Percentiles rank a stretch among this genome's conserved stretches.
Evolutionary conservation across 2,888 invertebrate species (phyloP).

Genomic region (Trilocha varians): DNA sequence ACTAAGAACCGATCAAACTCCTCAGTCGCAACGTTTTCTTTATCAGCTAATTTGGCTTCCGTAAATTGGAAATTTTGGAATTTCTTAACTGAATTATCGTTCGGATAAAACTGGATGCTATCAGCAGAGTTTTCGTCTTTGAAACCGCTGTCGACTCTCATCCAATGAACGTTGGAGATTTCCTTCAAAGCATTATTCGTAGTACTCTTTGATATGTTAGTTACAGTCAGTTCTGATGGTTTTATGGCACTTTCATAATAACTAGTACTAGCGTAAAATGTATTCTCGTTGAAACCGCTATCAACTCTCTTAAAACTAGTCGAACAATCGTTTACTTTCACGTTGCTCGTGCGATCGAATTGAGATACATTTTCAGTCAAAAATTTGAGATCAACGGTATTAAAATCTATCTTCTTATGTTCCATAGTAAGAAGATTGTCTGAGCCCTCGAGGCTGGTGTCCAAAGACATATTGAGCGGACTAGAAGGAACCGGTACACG

Average conservation of each 20-base stretch:
- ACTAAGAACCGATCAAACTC: constrained; percentile 42
- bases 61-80: constrained; percentile 33
- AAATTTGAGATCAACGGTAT: constrained; percentile 61
- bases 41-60: constrained; percentile 41
- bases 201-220: constrained; percentile 33
- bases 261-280: constrained; percentile 57
- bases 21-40: constrained; percentile 44
- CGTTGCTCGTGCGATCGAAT: constrained; percentile 33
- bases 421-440: constrained; percentile 51
- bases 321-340: constrained; percentile 39
- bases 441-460: constrained; percentile 49
- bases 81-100: constrained; percentile 32
- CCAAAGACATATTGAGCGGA: constrained; percentile 55
- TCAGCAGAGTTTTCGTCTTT: constrained; percentile 61
- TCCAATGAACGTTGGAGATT: constrained; percentile 62
- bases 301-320: constrained; percentile 54
- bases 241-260: constrained; percentile 69
- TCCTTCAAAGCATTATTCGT: constrained; percentile 48
- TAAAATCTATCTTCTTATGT: constrained; percentile 61
- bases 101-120: constrained; percentile 46
- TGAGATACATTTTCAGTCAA: constrained; percentile 56
- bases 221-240: constrained; percentile 61
- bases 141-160: constrained; percentile 63
- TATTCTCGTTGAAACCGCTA: constrained; percentile 62
- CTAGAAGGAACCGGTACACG: constrained; percentile 34